phyloP scores from a whole-genome alignment of 2,113 vertebrate species.

The Xenopus borealis region DNA sequence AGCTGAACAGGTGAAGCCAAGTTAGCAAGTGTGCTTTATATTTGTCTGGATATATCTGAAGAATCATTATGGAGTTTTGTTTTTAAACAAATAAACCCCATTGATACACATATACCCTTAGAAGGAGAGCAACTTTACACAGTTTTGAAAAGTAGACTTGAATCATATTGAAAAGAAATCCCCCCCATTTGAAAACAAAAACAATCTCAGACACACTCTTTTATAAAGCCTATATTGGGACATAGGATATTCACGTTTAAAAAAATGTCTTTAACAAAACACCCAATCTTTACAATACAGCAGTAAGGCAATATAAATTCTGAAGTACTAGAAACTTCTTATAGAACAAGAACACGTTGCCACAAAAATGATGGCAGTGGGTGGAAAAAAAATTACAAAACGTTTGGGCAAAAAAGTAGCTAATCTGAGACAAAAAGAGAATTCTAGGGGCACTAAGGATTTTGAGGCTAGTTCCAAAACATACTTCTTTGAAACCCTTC shows the following conservation, averaged over 20 bases:
- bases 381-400: constrained; percentile 53
- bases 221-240: constrained; percentile 31
- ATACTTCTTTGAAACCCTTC: too few species aligned
- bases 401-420: too few species aligned
- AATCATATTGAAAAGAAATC: constrained; percentile 44
- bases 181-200: background rate
- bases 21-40: background rate
- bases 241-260: constrained; percentile 49
- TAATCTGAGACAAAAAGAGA: too few species aligned
- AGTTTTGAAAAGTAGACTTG: constrained; percentile 50
- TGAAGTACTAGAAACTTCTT: constrained; percentile 39
- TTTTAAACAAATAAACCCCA: background rate
- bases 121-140: background rate
- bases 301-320: constrained; percentile 18
- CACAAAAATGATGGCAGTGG: too few species aligned
- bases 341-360: too few species aligned
- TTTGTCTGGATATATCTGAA: background rate
- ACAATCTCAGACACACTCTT: constrained; percentile 2
- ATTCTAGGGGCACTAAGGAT: too few species aligned
- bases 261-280: constrained; percentile 33
- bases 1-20: background rate
- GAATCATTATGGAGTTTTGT: background rate
- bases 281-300: constrained; percentile 11
- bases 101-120: constrained; percentile 3
- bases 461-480: too few species aligned